phyloP scores from a whole-genome alignment of 2,888 invertebrate genomes.

The Agrochola litura region DNA sequence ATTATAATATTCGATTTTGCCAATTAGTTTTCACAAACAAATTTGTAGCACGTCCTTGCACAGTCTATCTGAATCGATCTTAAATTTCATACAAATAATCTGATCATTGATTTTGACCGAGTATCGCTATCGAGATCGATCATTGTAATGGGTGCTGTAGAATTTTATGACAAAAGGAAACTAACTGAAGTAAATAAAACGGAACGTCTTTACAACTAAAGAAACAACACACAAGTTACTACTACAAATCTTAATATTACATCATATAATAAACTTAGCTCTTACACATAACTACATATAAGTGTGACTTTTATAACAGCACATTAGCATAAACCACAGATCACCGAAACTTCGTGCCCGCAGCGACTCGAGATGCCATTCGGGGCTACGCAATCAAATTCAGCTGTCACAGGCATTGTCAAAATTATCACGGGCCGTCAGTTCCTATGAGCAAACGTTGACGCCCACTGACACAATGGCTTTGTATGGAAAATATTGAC shows the following conservation, averaged over 20 bases:
- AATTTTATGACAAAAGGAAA: not conserved
- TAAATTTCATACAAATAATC: not conserved
- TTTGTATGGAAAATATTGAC: not conserved
- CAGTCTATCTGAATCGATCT: not conserved
- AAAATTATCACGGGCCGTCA: not conserved
- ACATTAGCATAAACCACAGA: not conserved
- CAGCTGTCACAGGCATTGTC: not conserved
- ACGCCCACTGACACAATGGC: not conserved
- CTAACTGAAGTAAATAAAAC: too few relatives aligned
- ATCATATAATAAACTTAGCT: too few relatives aligned
- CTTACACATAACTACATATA: too few relatives aligned
- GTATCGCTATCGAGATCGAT: not conserved
- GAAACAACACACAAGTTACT: too few relatives aligned
- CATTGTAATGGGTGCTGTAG: not conserved
- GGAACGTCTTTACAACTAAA: too few relatives aligned
- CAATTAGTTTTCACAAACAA: not conserved
- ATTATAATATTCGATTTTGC: not conserved
- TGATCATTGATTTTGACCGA: not conserved
- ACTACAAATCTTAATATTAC: too few relatives aligned
- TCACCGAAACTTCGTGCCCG: not conserved
- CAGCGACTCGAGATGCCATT: not conserved
- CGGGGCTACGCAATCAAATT: not conserved
- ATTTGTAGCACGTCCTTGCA: not conserved
- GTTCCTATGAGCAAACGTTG: not conserved
- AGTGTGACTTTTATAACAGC: not conserved